phyloP scores from a whole-genome alignment of 2,113 vertebrate genomes.

The Syngnathus scovelli region DNA sequence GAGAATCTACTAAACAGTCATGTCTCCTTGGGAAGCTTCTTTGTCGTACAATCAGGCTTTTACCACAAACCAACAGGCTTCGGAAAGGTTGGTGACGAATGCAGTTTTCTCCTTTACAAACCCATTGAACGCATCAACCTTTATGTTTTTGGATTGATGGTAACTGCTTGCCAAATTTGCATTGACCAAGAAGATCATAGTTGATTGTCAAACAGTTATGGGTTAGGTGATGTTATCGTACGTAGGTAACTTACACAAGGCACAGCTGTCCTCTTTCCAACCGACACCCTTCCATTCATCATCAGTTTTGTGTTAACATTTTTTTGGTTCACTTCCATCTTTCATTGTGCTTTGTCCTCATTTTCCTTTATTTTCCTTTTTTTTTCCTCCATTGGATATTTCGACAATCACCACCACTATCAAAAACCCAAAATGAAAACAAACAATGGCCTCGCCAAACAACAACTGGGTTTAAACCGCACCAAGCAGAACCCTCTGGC shows the following conservation, averaged over 20 bases:
- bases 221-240: neutral
- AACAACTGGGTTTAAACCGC: conserved; percentile 45
- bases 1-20: conserved; percentile 63
- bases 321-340: conserved; percentile 38
- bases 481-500: conserved; percentile 91
- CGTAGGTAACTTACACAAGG: conserved; percentile 82
- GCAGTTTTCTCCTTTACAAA: conserved; percentile 31
- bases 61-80: conserved; percentile 83
- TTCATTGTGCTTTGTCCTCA: conserved; percentile 69
- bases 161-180: conserved; percentile 73
- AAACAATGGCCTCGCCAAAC: conserved; percentile 44
- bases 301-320: conserved; percentile 67
- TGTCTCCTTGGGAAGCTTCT: conserved; percentile 73
- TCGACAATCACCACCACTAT: conserved; percentile 49
- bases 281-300: conserved; percentile 70
- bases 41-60: conserved; percentile 76
- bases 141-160: conserved; percentile 82
- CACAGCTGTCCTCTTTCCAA: conserved; percentile 70
- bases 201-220: neutral
- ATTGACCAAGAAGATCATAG: neutral
- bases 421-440: conserved; percentile 46
- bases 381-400: conserved; percentile 70
- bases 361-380: conserved; percentile 77
- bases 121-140: conserved; percentile 74
- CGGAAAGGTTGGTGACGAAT: conserved; percentile 80